phyloP scores from a whole-genome alignment of 37 sponge, comb jelly and placozoan genomes.

The Halisarca cf. caerulea region DNA sequence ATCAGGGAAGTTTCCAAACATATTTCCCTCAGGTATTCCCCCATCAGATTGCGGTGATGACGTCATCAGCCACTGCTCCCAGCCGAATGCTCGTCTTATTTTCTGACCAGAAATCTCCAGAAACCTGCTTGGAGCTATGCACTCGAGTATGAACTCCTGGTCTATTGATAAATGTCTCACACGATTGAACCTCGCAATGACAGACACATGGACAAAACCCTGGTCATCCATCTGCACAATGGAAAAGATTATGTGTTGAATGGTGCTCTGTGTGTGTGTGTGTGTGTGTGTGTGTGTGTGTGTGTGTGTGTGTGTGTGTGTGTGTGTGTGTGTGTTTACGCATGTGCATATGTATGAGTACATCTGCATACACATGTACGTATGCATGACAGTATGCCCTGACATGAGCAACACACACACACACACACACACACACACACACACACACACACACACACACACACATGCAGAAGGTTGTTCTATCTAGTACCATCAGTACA shows the following conservation, averaged over 20 bases:
- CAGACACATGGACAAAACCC: conserved; percentile 83
- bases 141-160: conserved; percentile 75
- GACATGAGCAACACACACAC: not conserved
- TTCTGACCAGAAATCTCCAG: conserved; percentile 58
- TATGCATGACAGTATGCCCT: too few relatives aligned
- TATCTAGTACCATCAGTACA: not conserved
- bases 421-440: not conserved
- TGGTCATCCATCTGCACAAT: conserved; percentile 89
- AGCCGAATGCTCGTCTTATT: conserved; percentile 72
- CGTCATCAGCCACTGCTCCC: conserved; percentile 74
- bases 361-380: too few relatives aligned
- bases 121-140: conserved; percentile 36
- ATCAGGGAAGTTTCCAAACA: not conserved
- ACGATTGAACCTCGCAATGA: conserved; percentile 91
- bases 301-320: not conserved
- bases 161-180: conserved; percentile 85
- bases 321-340: not conserved
- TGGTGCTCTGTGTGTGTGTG: not conserved
- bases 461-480: too few relatives aligned
- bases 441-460: not conserved
- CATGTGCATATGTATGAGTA: not conserved
- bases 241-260: not conserved
- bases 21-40: not conserved
- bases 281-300: not conserved
- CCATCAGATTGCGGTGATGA: conserved; percentile 19